Evolutionary conservation across 2,797 vertebrate genomes (phyloP).

Genomic region (Hippocampus kuda): DNA sequence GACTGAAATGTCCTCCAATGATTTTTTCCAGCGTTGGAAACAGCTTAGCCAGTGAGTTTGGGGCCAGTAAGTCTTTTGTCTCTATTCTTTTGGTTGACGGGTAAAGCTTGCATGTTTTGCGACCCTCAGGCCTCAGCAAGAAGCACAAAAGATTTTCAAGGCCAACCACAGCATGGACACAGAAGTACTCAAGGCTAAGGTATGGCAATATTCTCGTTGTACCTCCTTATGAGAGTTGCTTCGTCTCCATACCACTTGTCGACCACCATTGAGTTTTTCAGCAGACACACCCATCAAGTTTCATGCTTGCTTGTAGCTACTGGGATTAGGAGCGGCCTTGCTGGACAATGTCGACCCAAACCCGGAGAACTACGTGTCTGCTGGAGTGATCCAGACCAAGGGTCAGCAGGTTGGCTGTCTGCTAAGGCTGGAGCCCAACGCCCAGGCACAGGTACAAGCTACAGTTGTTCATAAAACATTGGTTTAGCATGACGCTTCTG

Average conservation of each 20-base stretch:
- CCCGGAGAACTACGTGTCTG: constrained; percentile 87
- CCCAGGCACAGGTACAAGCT: constrained; percentile 78
- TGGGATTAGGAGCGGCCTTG: constrained; percentile 82
- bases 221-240: background rate
- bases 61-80: background rate
- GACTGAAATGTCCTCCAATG: constrained; percentile 84
- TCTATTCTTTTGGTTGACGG: background rate
- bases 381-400: constrained; percentile 88
- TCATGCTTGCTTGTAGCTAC: constrained; percentile 55
- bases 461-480: background rate
- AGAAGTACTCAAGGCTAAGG: constrained; percentile 88
- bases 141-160: constrained; percentile 91
- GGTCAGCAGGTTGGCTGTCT: constrained; percentile 84
- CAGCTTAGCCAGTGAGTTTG: constrained; percentile 81
- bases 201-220: constrained; percentile 22
- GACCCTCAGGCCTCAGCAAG: constrained; percentile 76
- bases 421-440: constrained; percentile 84
- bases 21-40: constrained; percentile 94
- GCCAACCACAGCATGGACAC: constrained; percentile 83
- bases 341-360: constrained; percentile 88
- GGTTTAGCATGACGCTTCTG: no score
- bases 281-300: background rate
- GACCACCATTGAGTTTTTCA: no score
- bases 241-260: background rate
- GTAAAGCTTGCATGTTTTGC: background rate